Conservation (phyloP, 64 coral and sea anemone genomes). For the Stichodactyla helianthus region DNA sequence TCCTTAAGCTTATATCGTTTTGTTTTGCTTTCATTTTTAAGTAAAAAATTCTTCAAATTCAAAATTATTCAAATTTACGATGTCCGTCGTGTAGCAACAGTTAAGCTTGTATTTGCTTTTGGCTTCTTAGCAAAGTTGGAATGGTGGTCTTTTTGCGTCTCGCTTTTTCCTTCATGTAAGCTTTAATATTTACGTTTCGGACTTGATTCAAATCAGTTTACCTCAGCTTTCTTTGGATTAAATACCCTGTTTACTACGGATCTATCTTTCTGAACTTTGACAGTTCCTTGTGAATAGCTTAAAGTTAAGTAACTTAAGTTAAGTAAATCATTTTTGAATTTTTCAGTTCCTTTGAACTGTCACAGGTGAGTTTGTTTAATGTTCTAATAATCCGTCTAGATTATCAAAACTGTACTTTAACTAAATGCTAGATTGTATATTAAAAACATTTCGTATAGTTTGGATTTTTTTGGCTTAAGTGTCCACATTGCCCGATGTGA, state of each 20-base stretch:
- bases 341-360: not conserved
- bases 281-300: not conserved
- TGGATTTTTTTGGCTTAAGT: not conserved
- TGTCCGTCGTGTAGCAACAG: not conserved
- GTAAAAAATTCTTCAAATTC: not conserved
- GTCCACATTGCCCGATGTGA: not conserved
- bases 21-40: not conserved
- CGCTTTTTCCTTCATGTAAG: not conserved
- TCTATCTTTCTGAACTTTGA: not conserved
- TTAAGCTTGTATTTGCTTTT: not conserved
- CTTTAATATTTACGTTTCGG: not conserved
- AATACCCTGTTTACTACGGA: not conserved
- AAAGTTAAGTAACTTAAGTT: not conserved
- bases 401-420: not conserved
- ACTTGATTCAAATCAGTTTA: not conserved
- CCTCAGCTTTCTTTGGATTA: not conserved
- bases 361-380: slow-evolving; percentile 6
- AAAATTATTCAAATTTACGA: slow-evolving; percentile 2
- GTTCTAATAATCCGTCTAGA: not conserved
- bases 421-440: not conserved
- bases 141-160: not conserved
- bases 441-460: not conserved
- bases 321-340: not conserved
- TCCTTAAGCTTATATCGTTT: no score
- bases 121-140: not conserved